phyloP scores from a whole-genome alignment of 1,140 invertebrate genomes.

The Leptestheria dahalacensis region DNA sequence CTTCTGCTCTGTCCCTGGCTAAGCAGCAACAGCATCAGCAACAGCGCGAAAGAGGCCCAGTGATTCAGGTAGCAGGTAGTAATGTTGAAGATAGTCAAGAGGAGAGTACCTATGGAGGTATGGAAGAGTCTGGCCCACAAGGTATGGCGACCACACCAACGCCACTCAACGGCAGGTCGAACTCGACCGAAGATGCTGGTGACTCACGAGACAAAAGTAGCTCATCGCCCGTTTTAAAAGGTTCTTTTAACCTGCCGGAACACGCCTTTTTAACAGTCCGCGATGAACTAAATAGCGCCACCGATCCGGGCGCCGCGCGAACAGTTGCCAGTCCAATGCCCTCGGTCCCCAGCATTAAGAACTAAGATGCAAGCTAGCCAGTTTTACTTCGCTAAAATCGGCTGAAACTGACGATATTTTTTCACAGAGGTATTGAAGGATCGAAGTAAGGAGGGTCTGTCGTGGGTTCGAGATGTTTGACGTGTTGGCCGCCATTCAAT shows the following conservation, averaged over 20 bases:
- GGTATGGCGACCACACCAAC: too few species aligned
- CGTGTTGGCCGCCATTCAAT: too few species aligned
- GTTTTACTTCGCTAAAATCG: too few species aligned
- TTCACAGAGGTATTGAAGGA: too few species aligned
- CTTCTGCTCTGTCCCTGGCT: constrained; percentile 12
- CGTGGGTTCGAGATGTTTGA: too few species aligned
- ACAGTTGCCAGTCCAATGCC: too few species aligned
- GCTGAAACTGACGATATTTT: too few species aligned
- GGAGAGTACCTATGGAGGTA: not conserved
- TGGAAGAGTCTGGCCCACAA: not conserved
- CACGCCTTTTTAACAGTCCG: not conserved
- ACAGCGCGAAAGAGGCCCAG: constrained; percentile 8
- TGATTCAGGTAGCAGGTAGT: constrained; percentile 12
- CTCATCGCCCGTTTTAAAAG: not conserved
- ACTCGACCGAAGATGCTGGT: not conserved
- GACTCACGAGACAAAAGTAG: not conserved
- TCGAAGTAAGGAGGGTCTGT: too few species aligned
- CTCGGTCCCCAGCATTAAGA: too few species aligned
- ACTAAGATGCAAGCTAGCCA: too few species aligned
- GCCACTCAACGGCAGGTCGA: not conserved
- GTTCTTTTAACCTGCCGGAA: not conserved
- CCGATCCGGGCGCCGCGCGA: not conserved
- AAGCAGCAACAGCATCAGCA: not conserved
- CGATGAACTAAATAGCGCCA: not conserved
- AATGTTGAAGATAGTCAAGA: not conserved